A percentile compares a stretch with the other conserved stretches of the same genome.
phyloP scores from a whole-genome alignment of 2,113 vertebrate genomes.

The Danionella cerebrum region DNA sequence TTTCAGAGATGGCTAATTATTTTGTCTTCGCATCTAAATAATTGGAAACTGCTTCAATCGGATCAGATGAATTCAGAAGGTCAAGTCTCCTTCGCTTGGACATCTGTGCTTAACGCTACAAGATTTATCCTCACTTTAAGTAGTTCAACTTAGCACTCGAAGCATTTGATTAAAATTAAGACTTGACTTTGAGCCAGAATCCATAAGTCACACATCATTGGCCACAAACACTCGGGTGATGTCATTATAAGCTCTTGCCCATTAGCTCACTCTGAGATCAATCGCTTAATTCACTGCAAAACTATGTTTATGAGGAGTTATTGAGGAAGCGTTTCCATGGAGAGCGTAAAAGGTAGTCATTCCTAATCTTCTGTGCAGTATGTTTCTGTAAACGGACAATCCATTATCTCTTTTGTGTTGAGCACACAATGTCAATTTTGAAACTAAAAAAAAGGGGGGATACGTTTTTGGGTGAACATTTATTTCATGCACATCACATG shows the following conservation, averaged over 20 bases:
- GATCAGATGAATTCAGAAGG: background rate
- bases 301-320: slow-evolving; percentile 37
- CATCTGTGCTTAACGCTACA: background rate
- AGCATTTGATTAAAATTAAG: slow-evolving; percentile 5
- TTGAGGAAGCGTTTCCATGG: slow-evolving; percentile 30
- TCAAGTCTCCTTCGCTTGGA: background rate
- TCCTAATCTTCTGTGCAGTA: no score
- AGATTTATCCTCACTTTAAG: background rate
- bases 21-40: background rate
- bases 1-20: no score
- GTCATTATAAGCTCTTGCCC: slow-evolving; percentile 42
- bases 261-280: slow-evolving; percentile 44
- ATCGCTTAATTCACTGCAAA: slow-evolving; percentile 20
- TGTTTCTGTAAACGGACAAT: no score
- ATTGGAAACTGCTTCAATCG: background rate
- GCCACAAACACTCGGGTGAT: slow-evolving; percentile 38
- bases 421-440: no score
- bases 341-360: no score
- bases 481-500: no score
- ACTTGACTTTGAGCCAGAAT: background rate
- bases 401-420: no score
- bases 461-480: no score
- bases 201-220: slow-evolving; percentile 15
- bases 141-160: background rate
- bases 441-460: no score